Evolutionary conservation across 2,888 invertebrate genomes (phyloP).

Genomic region (Megamerina dolium): DNA sequence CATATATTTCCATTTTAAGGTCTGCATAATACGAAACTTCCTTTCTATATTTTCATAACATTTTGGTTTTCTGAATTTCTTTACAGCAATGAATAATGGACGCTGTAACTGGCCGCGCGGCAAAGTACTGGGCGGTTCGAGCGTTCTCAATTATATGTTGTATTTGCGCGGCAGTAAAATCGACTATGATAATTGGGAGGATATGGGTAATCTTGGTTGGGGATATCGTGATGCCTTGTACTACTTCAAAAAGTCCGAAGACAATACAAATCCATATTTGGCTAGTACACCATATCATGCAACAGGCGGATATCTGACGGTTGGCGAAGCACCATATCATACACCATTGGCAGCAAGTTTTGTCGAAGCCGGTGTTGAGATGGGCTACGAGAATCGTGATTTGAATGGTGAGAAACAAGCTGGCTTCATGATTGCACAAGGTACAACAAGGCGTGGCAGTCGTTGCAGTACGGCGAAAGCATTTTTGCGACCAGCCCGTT

Average conservation of each 20-base stretch:
- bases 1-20: too few species aligned
- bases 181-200: constrained; percentile 89
- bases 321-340: constrained; percentile 80
- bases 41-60: too few species aligned
- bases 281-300: constrained; percentile 72
- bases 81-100: constrained; percentile 71
- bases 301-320: constrained; percentile 74
- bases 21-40: too few species aligned
- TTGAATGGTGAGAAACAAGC: constrained; percentile 81
- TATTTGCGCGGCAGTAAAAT: constrained; percentile 82
- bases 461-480: constrained; percentile 87
- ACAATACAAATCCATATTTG: constrained; percentile 80
- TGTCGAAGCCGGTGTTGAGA: constrained; percentile 73
- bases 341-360: constrained; percentile 78
- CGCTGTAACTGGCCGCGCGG: constrained; percentile 90
- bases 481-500: constrained; percentile 71
- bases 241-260: constrained; percentile 88
- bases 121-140: constrained; percentile 84
- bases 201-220: constrained; percentile 84
- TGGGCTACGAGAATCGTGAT: constrained; percentile 81
- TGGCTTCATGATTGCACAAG: constrained; percentile 86
- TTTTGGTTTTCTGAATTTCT: too few species aligned
- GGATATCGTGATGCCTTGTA: constrained; percentile 70
- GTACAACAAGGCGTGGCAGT: constrained; percentile 69
- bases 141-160: constrained; percentile 86